Conservation (phyloP, 1,140 invertebrate genomes). For the Heliconius eleuchia region DNA sequence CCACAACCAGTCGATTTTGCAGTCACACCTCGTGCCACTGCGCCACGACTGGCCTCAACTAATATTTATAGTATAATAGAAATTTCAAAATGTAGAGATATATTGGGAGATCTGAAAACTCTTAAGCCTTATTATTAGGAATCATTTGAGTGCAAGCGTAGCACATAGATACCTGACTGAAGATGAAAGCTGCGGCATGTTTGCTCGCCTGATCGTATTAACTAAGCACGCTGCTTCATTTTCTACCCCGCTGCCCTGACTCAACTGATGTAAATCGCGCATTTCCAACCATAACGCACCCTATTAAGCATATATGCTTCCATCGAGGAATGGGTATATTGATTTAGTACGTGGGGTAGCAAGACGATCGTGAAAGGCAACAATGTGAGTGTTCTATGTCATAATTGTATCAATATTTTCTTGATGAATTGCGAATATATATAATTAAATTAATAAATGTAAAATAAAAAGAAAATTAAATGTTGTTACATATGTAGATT, state of each 20-base stretch:
- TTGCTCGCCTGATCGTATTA: slow-evolving; percentile 78
- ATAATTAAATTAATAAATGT: no score
- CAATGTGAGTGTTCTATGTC: background rate
- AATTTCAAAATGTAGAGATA: background rate
- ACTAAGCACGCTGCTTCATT: slow-evolving; percentile 73
- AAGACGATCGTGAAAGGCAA: slow-evolving; percentile 15
- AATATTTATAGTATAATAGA: background rate
- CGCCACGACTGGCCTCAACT: no score
- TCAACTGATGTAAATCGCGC: slow-evolving; percentile 72
- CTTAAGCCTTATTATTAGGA: slow-evolving; percentile 30
- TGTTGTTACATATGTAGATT: no score
- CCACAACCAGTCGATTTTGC: no score
- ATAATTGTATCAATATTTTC: slow-evolving; percentile 2
- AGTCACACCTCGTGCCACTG: no score
- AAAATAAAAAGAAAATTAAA: no score
- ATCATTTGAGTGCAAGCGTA: slow-evolving; percentile 51
- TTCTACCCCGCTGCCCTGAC: slow-evolving; percentile 67
- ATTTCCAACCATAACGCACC: slow-evolving; percentile 65
- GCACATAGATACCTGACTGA: slow-evolving; percentile 66
- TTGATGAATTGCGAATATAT: background rate
- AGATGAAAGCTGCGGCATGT: slow-evolving; percentile 77
- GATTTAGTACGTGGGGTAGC: slow-evolving; percentile 31
- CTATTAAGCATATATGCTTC: slow-evolving; percentile 62
- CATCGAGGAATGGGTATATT: slow-evolving; percentile 40
- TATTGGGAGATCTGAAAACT: slow-evolving; percentile 5